These are phyloP conservation scores for Steinernema feltiae DNA, from an alignment of 1,140 invertebrate genomes.

Conservation along the genomic window DNA sequence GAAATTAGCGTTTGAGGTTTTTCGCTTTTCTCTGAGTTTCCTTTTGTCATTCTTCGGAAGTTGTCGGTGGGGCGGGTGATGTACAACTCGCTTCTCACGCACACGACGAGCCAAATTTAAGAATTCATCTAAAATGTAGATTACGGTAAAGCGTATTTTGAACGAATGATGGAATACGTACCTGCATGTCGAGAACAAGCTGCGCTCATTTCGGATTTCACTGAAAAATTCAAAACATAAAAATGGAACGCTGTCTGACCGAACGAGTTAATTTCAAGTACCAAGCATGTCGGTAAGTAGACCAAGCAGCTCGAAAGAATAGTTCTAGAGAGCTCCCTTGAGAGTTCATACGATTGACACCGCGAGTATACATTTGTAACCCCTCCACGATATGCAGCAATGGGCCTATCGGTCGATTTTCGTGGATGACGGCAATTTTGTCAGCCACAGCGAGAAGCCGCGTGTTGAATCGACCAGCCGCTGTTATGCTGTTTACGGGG, in stretches of 20 bases:
- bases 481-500: background rate
- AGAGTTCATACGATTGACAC: background rate
- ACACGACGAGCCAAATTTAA: background rate
- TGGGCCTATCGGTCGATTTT: background rate
- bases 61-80: conserved; percentile 1
- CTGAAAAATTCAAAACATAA: background rate
- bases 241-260: too few relatives aligned
- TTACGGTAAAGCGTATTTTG: background rate
- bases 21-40: background rate
- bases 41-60: background rate
- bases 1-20: background rate
- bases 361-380: background rate
- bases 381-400: background rate
- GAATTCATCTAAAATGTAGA: background rate
- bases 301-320: too few relatives aligned
- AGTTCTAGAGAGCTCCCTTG: background rate
- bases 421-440: background rate
- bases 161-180: background rate
- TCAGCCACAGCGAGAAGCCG: background rate
- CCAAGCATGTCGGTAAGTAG: too few relatives aligned
- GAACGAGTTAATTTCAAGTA: too few relatives aligned
- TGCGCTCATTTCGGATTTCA: background rate
- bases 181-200: conserved; percentile 3
- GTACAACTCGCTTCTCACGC: background rate
- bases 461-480: background rate